Evolutionary conservation across 2,113 vertebrate species (phyloP), one percentile per base, ranked within the genome.

Genomic region (Xiphias gladius): DNA sequence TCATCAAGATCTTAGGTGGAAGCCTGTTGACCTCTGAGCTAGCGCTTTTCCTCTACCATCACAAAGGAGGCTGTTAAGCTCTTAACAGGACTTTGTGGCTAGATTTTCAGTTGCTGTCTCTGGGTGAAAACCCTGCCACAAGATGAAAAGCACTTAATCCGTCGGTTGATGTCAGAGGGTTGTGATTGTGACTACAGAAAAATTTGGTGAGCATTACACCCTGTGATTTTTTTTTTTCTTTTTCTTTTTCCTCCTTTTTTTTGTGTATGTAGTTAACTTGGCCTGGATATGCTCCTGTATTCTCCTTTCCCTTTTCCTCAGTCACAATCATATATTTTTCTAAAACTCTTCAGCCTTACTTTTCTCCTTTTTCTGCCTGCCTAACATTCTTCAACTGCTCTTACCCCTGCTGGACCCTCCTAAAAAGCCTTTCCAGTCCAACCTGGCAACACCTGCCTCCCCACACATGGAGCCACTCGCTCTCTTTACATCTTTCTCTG

Each of bases 91-190:
- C 86, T 91, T 91, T 86, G 90, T 81, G 79, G 85, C 84, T 79
- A 78, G 70, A 88, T 90, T 87, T 86, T 83, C 83, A 76, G 87
- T 86, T 87, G 81, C 84, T 66, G 77, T 86, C 37, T 89, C 63
- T 68, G 41, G 71, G 74, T 80, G 72, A 73, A 84, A 91, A 87
- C 57, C 52, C 57, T 81, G 86, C 73, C 84, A 86, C 78, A 52
- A 89, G 86, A 92, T 85, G 90, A 87, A 91, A 93, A 92, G 92
- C 92, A 94, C 93, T 94, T 95, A 93, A 94, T 94, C 92, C 85
- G 86, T 94, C 92, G 93, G 89, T 80, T 88, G 87, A 85, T 90
- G 92, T 94, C 92, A 90, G 80, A 91, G 89, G 90, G 75, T 80
- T 63, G 68, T 46, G 86, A 88, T 83, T 84, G 82, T 88, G 87